A percentile compares a stretch with the other conserved stretches of the same genome.
Conservation (phyloP, 2,797 vertebrate genomes). For the Lycodopsis pacificus region DNA sequence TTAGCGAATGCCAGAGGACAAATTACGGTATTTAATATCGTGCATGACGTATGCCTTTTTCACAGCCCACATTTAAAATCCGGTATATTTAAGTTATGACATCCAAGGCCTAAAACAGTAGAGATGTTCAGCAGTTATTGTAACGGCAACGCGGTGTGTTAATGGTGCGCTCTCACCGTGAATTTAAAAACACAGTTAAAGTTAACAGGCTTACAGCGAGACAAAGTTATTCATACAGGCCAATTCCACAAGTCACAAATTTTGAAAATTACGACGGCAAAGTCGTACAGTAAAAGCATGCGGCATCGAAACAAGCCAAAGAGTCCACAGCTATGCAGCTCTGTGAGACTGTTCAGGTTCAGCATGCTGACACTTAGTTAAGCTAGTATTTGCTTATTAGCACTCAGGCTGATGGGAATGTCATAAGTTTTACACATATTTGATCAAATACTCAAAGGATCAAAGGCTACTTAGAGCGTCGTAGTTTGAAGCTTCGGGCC, state of each 20-base stretch:
- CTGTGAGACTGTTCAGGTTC: neutral
- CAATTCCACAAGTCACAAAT: neutral
- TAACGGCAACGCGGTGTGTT: neutral
- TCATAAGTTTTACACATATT: too few relatives aligned
- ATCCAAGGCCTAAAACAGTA: neutral
- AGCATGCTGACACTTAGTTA: neutral
- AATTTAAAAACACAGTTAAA: slow-evolving; percentile 2
- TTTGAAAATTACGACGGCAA: too few relatives aligned
- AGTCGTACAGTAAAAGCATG: too few relatives aligned
- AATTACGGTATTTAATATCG: slow-evolving; percentile 32
- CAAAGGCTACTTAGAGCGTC: too few relatives aligned
- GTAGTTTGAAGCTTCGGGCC: too few relatives aligned
- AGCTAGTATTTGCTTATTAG: too few relatives aligned
- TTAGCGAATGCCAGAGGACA: slow-evolving; percentile 18
- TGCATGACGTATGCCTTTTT: slow-evolving; percentile 32
- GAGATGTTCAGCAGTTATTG: slow-evolving; percentile 28
- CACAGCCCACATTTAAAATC: slow-evolving; percentile 46
- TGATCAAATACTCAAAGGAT: too few relatives aligned
- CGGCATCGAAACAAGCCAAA: too few relatives aligned
- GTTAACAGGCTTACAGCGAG: neutral
- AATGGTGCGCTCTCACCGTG: neutral
- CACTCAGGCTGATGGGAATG: too few relatives aligned
- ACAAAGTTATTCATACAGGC: neutral
- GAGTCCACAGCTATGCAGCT: too few relatives aligned
- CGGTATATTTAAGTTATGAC: slow-evolving; percentile 29